Evolutionary conservation across 2,113 vertebrate species (phyloP), one percentile per base, ranked within the genome.

Genomic region (Ariopsis seemanni): DNA sequence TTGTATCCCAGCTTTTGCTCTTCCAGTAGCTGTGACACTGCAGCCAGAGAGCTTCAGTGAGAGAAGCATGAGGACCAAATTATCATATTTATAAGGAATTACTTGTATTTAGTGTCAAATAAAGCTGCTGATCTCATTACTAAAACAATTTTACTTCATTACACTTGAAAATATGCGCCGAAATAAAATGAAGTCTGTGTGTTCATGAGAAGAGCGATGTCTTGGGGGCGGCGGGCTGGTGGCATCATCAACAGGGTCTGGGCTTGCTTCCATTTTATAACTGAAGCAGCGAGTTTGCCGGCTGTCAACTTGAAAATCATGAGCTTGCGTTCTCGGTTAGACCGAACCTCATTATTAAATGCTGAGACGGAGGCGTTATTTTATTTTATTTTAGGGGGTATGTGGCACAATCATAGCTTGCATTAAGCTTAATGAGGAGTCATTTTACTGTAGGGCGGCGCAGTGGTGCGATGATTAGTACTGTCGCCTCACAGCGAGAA

Each of bases 341-440:
- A 25, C 57, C 34, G 34, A 52, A 55, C 72, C 22, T 86, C 20
- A 6, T 86, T 14, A 6, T 77, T 71, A 4, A 75, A 55, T n/a
- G 20, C 69, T 15, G 4, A 58, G 42, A 57, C 78, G 20, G 15
- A 48, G 52, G 60, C 7, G 14, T 8, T 34, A 82, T 85, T 67
- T 63, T 42, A 42, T 42, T 42, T 42, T 42, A 42, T 42, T 42
- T 4, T 42, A 42, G 4, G 42, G 3, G 42, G 0, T 27, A 18
- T 69, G 20, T 55, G 52, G 67, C 25, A 58, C 60, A 80, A 65
- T 87, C 63, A 82, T 22, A 67, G 82, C 62, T n/a, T 50, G 60
- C 52, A 15, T 87, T 87, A 58, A 9, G 42, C 80, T 85, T 87
- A 85, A 62, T 53, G 78, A 85, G 48, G 65, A 65, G 62, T 72